Base-by-base conservation (phyloP, 35 echinoderm and acorn worm genomes). In the Antedon bifida region DNA sequence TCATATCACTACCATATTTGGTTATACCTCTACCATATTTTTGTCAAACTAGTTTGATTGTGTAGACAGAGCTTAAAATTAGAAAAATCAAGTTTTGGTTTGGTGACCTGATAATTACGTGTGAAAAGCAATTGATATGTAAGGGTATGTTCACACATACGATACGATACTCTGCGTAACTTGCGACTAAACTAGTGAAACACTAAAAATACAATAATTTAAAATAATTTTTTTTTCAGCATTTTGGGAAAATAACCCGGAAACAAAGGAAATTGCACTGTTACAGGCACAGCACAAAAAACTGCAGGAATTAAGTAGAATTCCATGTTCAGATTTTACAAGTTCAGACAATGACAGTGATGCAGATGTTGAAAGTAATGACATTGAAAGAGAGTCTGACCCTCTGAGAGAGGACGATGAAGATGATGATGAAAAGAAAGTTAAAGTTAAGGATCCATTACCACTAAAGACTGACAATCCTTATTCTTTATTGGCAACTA, bases 281-380 rank as follows among this genome's bases (percentile, higher is more conserved):
- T 74, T 96, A 29, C 93, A 96, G 77, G 89, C 91, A 32, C 90
- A 91, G 32, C 89, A 91, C 73, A 79, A 79, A 34, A 82, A 88
- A 73, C 55, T 91, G 0, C 75, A 85, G 55, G 73, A 84, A 34
- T 34, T 87, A 83, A 33, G 36, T 38, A 5, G 82, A 89, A 73
- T 83, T 86, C 34, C 74, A 79, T 38, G 84, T 9, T 96, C 93
- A 46, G 93, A 96, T 29, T 84, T 89, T 36, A 91, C 86, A 39
- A 89, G 86, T 26, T 81, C 84, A 39, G 93, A 82, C 8, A 90
- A 91, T 32, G 87, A 96, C 32, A 90, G 92, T 23, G 92, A 90
- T 81, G 92, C 92, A 12, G 92, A 95, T 74, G 79, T 89, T 10
- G 93, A 96, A 79, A 96, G 89, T 81, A 90, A 89, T 80, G 86